Percentiles rank a stretch among this genome's conserved stretches.
Conservation (phyloP, 53 echinoderm and acorn worm species). For the Arbacia lixula region DNA sequence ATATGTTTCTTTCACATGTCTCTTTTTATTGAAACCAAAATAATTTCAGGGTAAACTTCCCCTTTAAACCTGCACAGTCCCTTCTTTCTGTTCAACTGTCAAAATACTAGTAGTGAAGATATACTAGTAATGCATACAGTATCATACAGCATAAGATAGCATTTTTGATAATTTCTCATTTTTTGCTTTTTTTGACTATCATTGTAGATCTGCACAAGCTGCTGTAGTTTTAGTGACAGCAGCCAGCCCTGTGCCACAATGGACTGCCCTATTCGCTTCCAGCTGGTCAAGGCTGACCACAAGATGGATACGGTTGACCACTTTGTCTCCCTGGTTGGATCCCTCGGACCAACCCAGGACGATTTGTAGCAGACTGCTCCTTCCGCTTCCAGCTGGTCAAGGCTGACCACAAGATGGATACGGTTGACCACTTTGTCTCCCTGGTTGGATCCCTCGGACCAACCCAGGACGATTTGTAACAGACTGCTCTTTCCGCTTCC, state of each 20-base stretch:
- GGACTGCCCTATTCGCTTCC: conserved; percentile 86
- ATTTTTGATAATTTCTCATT: background rate
- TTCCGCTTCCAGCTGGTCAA: conserved; percentile 67
- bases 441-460: conserved; percentile 26
- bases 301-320: conserved; percentile 66
- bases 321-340: conserved; percentile 42
- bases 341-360: conserved; percentile 19
- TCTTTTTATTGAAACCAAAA: too few species aligned
- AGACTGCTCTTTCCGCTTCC: conserved; percentile 80
- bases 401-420: conserved; percentile 59
- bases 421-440: conserved; percentile 56
- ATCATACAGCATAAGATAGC: too few species aligned
- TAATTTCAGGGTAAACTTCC: too few species aligned
- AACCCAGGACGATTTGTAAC: too few species aligned
- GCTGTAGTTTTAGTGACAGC: conserved; percentile 72
- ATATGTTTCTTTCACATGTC: too few species aligned
- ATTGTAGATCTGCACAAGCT: conserved; percentile 85
- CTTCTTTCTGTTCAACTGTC: too few species aligned
- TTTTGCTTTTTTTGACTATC: background rate
- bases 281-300: conserved; percentile 54
- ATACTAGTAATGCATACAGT: too few species aligned
- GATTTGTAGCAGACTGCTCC: too few species aligned
- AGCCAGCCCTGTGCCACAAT: conserved; percentile 74
- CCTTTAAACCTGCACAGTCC: too few species aligned
- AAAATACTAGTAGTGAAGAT: too few species aligned